Percentiles rank a stretch among this genome's conserved stretches.
These are phyloP conservation scores for Sylvilagus bachmani DNA, from an alignment of 2,113 vertebrate genomes.

Conservation along the genomic window DNA sequence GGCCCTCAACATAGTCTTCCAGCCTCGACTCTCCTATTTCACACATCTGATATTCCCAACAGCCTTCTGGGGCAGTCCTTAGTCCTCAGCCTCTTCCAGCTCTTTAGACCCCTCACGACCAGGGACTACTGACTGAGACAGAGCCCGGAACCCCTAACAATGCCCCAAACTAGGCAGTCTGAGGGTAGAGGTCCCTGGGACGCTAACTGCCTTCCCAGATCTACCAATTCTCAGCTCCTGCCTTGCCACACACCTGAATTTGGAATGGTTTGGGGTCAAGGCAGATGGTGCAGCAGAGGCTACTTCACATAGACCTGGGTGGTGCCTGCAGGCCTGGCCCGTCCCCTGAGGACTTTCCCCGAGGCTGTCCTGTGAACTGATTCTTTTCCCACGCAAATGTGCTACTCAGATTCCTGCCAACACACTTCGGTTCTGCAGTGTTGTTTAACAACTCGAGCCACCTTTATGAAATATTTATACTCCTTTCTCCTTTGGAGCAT, in stretches of 20 bases:
- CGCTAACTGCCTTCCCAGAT: accelerated
- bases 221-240: neutral
- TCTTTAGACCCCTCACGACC: neutral
- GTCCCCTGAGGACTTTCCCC: neutral
- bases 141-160: too few species aligned
- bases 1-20: neutral
- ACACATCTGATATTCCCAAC: neutral
- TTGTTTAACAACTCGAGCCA: constrained; percentile 78
- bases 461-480: constrained; percentile 81
- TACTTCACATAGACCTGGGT: neutral
- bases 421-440: constrained; percentile 69
- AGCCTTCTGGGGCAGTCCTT: neutral
- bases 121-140: neutral
- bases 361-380: neutral
- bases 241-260: neutral
- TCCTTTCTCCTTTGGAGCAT: constrained; percentile 52
- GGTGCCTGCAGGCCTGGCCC: too few species aligned
- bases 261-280: neutral
- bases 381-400: constrained; percentile 53
- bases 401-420: constrained; percentile 77
- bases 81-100: neutral
- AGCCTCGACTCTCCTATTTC: neutral
- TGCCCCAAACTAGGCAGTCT: neutral
- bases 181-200: neutral
- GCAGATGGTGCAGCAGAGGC: neutral